Percentiles rank a stretch among this genome's conserved stretches.
Conservation (phyloP, 2,113 vertebrate species). For the Neotoma lepida region DNA sequence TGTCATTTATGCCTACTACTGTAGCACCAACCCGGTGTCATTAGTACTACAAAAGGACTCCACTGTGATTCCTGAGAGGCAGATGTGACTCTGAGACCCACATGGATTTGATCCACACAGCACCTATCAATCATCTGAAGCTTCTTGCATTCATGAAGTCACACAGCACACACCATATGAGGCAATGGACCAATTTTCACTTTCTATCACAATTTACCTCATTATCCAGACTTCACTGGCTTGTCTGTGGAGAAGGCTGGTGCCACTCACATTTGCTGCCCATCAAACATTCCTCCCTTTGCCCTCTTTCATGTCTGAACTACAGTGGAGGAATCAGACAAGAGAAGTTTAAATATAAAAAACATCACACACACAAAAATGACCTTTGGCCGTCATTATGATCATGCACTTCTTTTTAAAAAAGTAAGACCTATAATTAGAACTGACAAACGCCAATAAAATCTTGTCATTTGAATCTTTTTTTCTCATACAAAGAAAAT, state of each 20-base stretch:
- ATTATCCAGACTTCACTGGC: neutral
- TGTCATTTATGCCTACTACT: neutral
- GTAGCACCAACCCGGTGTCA: neutral
- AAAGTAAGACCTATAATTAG: constrained; percentile 66
- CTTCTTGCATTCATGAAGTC: neutral
- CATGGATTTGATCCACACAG: neutral
- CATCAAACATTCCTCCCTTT: constrained; percentile 22
- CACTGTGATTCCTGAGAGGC: neutral
- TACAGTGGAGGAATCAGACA: neutral
- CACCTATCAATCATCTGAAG: neutral
- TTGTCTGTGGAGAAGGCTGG: neutral
- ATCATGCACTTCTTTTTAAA: constrained; percentile 58
- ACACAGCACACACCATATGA: neutral
- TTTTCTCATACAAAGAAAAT: constrained; percentile 65
- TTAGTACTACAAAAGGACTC: neutral
- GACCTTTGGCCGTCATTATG: constrained; percentile 44
- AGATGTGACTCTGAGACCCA: neutral
- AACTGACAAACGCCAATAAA: constrained; percentile 69
- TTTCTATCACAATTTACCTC: constrained; percentile 32
- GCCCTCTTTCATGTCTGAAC: constrained; percentile 6
- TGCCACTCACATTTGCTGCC: neutral
- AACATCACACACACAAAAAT: neutral
- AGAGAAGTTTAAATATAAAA: constrained; percentile 15
- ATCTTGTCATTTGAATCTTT: constrained; percentile 61
- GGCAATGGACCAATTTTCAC: constrained; percentile 24